Evolutionary conservation across 2,888 invertebrate genomes (phyloP).

Genomic region (Latheticus oryzae): DNA sequence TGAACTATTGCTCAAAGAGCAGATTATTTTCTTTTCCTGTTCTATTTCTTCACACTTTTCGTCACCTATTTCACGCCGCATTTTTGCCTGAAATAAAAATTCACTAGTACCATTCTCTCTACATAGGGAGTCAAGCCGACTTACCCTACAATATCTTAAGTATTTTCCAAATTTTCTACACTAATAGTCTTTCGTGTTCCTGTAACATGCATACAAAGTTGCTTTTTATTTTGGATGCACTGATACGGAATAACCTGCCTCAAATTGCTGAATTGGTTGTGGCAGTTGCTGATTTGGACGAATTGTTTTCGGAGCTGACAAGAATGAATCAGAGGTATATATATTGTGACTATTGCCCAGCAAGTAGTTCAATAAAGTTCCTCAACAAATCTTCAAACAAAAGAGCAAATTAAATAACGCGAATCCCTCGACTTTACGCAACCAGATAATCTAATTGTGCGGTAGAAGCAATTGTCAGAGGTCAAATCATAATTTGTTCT

Average conservation of each 20-base stretch:
- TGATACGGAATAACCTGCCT: conserved; percentile 34
- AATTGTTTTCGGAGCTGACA: conserved; percentile 32
- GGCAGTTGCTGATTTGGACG: conserved; percentile 35
- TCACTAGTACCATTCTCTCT: neutral
- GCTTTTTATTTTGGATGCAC: conserved; percentile 20
- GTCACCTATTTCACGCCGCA: conserved; percentile 20
- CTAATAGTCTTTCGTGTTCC: too few species aligned
- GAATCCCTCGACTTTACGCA: too few species aligned
- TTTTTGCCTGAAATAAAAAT: conserved; percentile 25
- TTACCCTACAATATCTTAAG: too few species aligned
- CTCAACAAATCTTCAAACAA: too few species aligned
- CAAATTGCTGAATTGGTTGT: conserved; percentile 36
- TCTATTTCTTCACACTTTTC: neutral
- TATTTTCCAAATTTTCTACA: too few species aligned
- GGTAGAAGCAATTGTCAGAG: too few species aligned
- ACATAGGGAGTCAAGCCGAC: conserved; percentile 11
- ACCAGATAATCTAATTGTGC: too few species aligned
- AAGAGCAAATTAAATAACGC: too few species aligned
- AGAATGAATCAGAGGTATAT: conserved; percentile 26
- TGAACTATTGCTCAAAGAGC: too few species aligned
- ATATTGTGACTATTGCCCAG: too few species aligned
- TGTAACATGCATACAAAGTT: conserved; percentile 27
- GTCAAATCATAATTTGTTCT: too few species aligned
- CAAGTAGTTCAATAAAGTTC: too few species aligned
- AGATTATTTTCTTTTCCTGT: neutral